Evolutionary conservation across 2,888 invertebrate genomes (phyloP).

Genomic region (Meganola albula): DNA sequence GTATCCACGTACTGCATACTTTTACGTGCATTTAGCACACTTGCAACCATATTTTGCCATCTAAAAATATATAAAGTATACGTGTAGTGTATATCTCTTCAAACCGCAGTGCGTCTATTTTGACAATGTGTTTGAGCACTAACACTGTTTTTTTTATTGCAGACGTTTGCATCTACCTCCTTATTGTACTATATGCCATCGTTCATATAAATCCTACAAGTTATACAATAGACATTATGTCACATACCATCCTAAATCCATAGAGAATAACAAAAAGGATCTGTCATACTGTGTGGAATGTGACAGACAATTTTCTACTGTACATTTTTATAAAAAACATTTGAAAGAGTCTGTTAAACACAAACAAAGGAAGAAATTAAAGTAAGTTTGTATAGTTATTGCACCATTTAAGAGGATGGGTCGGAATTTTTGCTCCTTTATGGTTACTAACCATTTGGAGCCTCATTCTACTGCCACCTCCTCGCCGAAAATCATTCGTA

Average conservation of each 20-base stretch:
- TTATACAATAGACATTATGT: background rate
- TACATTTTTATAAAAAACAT: conserved; percentile 21
- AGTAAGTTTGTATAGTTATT: no score
- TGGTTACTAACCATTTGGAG: no score
- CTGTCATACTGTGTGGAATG: conserved; percentile 28
- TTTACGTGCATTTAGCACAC: no score
- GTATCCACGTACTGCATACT: no score
- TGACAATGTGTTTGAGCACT: no score
- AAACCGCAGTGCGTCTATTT: no score
- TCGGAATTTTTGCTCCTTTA: no score
- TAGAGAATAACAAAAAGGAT: background rate
- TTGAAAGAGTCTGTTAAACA: conserved; percentile 14
- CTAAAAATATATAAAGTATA: background rate
- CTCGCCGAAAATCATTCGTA: no score
- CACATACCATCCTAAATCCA: background rate
- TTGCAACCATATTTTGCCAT: background rate
- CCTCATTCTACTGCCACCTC: no score
- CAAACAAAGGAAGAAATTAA: conserved; percentile 6
- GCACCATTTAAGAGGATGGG: no score
- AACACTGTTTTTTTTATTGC: background rate
- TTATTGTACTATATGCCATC: background rate
- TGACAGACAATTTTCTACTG: conserved; percentile 23
- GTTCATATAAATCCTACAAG: background rate
- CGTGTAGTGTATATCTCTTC: no score
- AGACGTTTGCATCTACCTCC: background rate